Evolutionary conservation across 2,113 vertebrate genomes (phyloP).

Genomic region (Scopus umbretta): DNA sequence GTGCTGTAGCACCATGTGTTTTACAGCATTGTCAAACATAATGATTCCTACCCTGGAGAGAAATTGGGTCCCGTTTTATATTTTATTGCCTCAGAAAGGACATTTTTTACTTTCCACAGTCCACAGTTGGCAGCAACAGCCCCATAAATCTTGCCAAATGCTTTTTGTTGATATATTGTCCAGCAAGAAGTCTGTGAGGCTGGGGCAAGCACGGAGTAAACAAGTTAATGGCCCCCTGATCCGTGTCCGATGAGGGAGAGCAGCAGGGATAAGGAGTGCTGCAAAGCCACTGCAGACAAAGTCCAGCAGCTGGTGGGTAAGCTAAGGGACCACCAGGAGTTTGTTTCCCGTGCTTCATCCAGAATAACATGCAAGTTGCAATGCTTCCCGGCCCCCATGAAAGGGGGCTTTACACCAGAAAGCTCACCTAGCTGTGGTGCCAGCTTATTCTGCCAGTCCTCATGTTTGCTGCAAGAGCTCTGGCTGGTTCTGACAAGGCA

Average conservation of each 20-base stretch:
- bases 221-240: not conserved
- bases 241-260: not conserved
- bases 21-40: constrained; percentile 69
- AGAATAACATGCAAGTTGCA: not conserved
- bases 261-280: not conserved
- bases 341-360: not conserved
- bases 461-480: not conserved
- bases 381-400: not conserved
- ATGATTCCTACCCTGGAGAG: constrained; percentile 72
- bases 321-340: not conserved
- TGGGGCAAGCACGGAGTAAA: not conserved
- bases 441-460: not conserved
- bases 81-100: constrained; percentile 74
- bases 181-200: constrained; percentile 25
- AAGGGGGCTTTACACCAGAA: not conserved
- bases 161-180: constrained; percentile 62
- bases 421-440: not conserved
- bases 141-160: constrained; percentile 69
- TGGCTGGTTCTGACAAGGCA: not conserved
- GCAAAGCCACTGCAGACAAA: not conserved
- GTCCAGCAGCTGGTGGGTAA: not conserved
- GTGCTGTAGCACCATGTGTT: constrained; percentile 12
- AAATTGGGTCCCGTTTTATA: constrained; percentile 70
- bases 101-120: constrained; percentile 72
- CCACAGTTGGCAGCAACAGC: constrained; percentile 56